Conservation (phyloP, 2,888 invertebrate genomes). For the Melinopterus prodromus region DNA sequence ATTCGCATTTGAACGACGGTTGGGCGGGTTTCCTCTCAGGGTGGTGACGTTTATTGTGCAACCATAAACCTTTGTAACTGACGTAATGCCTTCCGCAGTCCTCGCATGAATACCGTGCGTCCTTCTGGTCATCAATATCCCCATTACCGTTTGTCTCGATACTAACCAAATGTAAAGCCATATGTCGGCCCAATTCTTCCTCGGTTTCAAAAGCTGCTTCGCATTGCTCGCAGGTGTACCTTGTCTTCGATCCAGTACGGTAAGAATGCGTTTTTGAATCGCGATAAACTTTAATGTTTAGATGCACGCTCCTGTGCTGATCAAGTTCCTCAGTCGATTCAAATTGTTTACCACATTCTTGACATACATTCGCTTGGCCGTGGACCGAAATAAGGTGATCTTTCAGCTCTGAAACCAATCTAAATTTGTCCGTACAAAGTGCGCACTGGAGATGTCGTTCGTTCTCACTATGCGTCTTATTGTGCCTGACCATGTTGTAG, state of each 20-base stretch:
- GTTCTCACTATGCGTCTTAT: conserved; percentile 63
- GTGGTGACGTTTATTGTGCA: conserved; percentile 54
- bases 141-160: conserved; percentile 38
- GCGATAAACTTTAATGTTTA: conserved; percentile 72
- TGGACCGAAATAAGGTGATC: conserved; percentile 62
- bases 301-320: conserved; percentile 72
- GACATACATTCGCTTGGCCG: conserved; percentile 63
- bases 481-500: conserved; percentile 67
- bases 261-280: conserved; percentile 69
- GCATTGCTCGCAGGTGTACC: conserved; percentile 58
- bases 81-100: conserved; percentile 64
- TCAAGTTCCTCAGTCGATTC: conserved; percentile 67
- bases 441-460: conserved; percentile 67
- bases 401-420: conserved; percentile 65
- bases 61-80: conserved; percentile 53
- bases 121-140: conserved; percentile 57
- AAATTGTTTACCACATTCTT: conserved; percentile 71
- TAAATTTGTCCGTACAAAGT: conserved; percentile 67
- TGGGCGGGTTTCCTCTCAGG: conserved; percentile 46
- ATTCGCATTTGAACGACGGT: conserved; percentile 47
- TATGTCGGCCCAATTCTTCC: conserved; percentile 53
- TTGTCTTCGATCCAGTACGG: conserved; percentile 58
- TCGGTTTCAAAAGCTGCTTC: conserved; percentile 66
- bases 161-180: conserved; percentile 47
- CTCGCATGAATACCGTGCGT: conserved; percentile 60